Conservation (phyloP, 92 coral and sea anemone species). For the Porites lobata region DNA sequence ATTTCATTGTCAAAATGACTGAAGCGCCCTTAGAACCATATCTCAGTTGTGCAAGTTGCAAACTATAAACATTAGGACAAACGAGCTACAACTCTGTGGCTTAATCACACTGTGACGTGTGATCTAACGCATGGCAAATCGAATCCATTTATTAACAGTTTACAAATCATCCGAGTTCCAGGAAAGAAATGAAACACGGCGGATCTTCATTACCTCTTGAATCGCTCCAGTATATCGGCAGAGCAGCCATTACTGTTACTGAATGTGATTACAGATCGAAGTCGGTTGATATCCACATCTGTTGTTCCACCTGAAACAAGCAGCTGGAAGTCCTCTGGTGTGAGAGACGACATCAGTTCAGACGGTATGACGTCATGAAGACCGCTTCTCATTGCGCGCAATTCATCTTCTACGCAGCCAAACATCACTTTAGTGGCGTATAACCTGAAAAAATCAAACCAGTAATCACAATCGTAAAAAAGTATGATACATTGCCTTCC, state of each 20-base stretch:
- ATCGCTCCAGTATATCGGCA: conserved; percentile 86
- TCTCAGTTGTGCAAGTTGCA: no score
- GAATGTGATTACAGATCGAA: conserved; percentile 84
- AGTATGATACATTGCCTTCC: no score
- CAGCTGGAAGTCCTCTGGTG: conserved; percentile 95
- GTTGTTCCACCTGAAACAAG: conserved; percentile 91
- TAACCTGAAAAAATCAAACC: conserved; percentile 41
- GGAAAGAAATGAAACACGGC: not conserved
- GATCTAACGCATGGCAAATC: not conserved
- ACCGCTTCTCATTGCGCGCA: conserved; percentile 84
- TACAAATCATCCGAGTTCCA: not conserved
- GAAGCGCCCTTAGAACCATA: no score
- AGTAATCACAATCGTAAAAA: no score
- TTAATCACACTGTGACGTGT: no score
- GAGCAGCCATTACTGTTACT: conserved; percentile 96
- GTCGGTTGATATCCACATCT: conserved; percentile 90
- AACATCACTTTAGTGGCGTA: conserved; percentile 92
- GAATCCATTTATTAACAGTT: not conserved
- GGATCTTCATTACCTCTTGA: conserved; percentile 68
- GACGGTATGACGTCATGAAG: conserved; percentile 88
- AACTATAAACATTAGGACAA: no score
- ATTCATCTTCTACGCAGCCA: conserved; percentile 85
- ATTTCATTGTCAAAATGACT: no score
- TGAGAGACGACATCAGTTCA: conserved; percentile 77
- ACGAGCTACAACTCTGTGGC: no score